These are phyloP conservation scores for Emys orbicularis DNA, from an alignment of 2,797 vertebrate species.

Conservation along the genomic window DNA sequence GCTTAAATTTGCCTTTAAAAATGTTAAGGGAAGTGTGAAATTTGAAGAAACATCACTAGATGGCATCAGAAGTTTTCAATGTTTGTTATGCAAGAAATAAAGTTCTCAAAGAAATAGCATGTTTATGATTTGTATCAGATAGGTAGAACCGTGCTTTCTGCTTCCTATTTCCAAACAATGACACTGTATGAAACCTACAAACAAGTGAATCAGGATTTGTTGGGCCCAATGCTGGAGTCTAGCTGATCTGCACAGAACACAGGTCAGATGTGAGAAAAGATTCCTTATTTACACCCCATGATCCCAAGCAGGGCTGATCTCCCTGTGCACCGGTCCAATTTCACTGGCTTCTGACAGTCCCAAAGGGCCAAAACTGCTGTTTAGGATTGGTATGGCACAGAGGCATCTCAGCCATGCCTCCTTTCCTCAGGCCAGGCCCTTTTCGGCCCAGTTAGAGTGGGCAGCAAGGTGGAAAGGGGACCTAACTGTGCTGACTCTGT, in stretches of 20 bases:
- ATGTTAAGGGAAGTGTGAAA: fast-evolving
- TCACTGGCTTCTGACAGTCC: fast-evolving
- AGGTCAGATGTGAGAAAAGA: not conserved
- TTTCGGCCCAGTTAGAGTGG: not conserved
- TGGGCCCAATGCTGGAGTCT: not conserved
- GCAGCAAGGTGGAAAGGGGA: not conserved
- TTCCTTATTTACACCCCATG: not conserved
- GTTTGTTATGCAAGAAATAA: not conserved
- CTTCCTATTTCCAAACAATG: fast-evolving
- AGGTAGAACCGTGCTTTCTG: not conserved
- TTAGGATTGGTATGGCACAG: not conserved
- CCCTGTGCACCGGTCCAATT: not conserved
- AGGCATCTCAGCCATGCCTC: not conserved
- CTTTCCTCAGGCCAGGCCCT: not conserved
- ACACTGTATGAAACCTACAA: not conserved
- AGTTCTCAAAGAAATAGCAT: not conserved
- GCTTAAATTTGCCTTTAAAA: fast-evolving
- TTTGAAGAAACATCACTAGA: slow-evolving; percentile 5
- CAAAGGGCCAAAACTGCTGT: fast-evolving
- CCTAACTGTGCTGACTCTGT: not conserved
- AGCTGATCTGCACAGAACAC: not conserved
- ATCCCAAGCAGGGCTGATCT: not conserved
- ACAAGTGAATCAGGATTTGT: not conserved
- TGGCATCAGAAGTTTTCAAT: slow-evolving; percentile 38
- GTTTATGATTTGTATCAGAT: fast-evolving